Evolutionary conservation across 2,888 invertebrate genomes (phyloP).

Genomic region (Sphaerophoria rueppellii): DNA sequence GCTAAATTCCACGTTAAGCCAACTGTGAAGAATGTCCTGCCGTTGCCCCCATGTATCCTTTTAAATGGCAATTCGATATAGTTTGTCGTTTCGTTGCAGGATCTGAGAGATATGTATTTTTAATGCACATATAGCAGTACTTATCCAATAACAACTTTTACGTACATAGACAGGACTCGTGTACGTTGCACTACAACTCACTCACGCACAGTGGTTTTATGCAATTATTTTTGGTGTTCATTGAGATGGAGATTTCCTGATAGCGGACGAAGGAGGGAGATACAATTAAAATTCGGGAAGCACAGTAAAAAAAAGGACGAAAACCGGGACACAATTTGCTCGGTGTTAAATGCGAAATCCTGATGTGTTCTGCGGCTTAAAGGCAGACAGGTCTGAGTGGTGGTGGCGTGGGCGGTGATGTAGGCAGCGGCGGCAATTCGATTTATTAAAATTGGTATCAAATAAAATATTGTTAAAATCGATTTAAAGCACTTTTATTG

Average conservation of each 20-base stretch:
- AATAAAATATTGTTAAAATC: constrained; percentile 74
- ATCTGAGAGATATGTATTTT: constrained; percentile 71
- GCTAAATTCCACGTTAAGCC: constrained; percentile 72
- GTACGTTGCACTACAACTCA: constrained; percentile 39
- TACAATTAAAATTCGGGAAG: constrained; percentile 58
- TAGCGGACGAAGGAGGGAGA: neutral
- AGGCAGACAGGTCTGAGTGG: neutral
- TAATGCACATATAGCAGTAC: constrained; percentile 55
- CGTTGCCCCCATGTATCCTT: constrained; percentile 65
- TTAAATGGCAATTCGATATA: constrained; percentile 73
- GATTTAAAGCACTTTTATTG: constrained; percentile 73
- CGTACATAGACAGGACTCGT: neutral
- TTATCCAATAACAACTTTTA: constrained; percentile 20
- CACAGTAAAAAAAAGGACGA: constrained; percentile 51
- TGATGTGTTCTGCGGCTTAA: constrained; percentile 64
- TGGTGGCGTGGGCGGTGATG: neutral
- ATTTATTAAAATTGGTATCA: constrained; percentile 74
- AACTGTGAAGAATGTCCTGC: constrained; percentile 71
- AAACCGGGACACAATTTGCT: constrained; percentile 71
- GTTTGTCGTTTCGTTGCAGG: constrained; percentile 69
- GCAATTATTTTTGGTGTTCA: constrained; percentile 70
- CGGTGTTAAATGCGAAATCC: constrained; percentile 70
- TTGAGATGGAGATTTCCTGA: neutral
- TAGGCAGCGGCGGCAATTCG: constrained; percentile 52
- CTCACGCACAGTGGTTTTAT: constrained; percentile 71